Percentiles rank a stretch among this genome's conserved stretches.
Conservation (phyloP, 2,113 vertebrate genomes). For the Peromyscus maniculatus region DNA sequence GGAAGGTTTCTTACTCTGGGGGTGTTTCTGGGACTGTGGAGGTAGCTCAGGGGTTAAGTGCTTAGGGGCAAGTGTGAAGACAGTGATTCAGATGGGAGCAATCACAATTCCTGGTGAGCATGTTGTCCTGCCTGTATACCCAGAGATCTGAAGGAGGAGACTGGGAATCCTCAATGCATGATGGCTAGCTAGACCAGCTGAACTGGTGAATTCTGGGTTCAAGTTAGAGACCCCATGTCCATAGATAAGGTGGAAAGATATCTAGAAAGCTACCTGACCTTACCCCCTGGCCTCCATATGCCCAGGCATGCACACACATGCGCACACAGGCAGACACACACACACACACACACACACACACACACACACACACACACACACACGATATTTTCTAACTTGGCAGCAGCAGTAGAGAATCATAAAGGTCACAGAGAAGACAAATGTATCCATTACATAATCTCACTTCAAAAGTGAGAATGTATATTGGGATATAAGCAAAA, state of each 20-base stretch:
- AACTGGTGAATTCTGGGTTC: neutral
- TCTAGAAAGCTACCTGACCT: neutral
- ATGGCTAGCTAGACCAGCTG: neutral
- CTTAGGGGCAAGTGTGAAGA: neutral
- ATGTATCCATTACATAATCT: neutral
- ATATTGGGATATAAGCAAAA: neutral
- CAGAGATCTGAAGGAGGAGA: neutral
- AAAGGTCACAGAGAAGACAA: neutral
- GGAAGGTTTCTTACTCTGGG: neutral
- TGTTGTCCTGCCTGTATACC: accelerated
- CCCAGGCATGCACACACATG: accelerated
- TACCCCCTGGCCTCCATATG: neutral
- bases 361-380: neutral
- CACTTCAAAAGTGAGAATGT: neutral
- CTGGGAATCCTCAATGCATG: neutral
- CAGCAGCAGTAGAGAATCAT: neutral
- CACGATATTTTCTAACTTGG: too few species aligned
- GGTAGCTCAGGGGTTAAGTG: neutral
- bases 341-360: neutral
- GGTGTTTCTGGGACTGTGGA: neutral
- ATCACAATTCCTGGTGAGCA: neutral
- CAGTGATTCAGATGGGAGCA: neutral
- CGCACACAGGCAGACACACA: neutral
- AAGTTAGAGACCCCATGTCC: neutral
- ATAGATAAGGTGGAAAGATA: too few species aligned